Evolutionary conservation across 2,888 invertebrate species (phyloP), one percentile per base, ranked within the genome.

Genomic region (Chloromyia formosa): DNA sequence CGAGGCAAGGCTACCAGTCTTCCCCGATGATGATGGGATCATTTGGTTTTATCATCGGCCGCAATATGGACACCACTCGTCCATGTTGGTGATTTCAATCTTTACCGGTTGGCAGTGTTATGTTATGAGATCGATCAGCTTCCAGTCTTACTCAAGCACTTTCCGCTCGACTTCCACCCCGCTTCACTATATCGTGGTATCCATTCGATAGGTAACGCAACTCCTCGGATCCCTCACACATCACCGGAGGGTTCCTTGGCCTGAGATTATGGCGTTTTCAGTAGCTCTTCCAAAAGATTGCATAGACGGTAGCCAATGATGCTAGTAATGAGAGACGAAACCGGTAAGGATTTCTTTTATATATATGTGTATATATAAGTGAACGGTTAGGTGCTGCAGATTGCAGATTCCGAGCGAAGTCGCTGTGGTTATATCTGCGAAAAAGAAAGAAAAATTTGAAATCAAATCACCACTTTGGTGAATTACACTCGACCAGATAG

Each of bases 51-150:
- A 58, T 35, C 27, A 35, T 58, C 23, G 40, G 71, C 27, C 42
- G 18, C 56, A 71, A 71, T 58, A 71, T 71, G 71, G 56, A 66
- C 22, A 66, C 66, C 3, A 35, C 27, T 35, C 27, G 27, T 35
- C 27, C 27, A 35, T 35, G 27, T 7, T 35, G n/a, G 45, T 66
- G 66, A 66, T 66, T 22, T 45, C 66, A 22, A 66, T 66, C 71
- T 40, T 56, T 20, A 58, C 16, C 27, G 40, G 56, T 20, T 54
- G 42, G 58, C 60, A 72, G 74, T 76, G 76, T 35, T 35, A 35
- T 74, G 64, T 74, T 76, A 74, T 64, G 76, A 74, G 71, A 66
- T 54, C 42, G 71, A 42, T 35, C 58, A 45, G 76, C 76, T 76
- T 74, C 76, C 60, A 74, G 72, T 76, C 76, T 76, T 76, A 76